Percentiles rank a stretch among this genome's conserved stretches.
phyloP scores from a whole-genome alignment of 2,113 vertebrate species.

The Syngnathoides biaculeatus region DNA sequence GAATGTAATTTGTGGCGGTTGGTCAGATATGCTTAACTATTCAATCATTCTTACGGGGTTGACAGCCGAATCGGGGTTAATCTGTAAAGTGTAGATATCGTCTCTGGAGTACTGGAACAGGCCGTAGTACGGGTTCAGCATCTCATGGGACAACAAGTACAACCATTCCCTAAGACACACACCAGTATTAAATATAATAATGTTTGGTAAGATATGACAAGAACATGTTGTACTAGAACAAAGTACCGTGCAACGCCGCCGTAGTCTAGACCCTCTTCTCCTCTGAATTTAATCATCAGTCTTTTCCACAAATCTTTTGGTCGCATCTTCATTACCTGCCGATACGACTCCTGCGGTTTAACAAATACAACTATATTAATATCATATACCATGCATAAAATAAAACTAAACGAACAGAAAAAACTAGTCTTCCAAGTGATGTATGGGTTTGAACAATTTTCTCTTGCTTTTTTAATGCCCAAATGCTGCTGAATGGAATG shows the following conservation, averaged over 20 bases:
- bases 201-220: background rate
- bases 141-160: slow-evolving; percentile 95
- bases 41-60: slow-evolving; percentile 80
- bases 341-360: slow-evolving; percentile 87
- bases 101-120: slow-evolving; percentile 98
- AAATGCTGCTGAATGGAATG: too few relatives aligned
- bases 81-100: slow-evolving; percentile 96
- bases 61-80: slow-evolving; percentile 96
- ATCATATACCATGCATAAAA: background rate
- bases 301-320: slow-evolving; percentile 98
- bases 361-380: slow-evolving; percentile 3
- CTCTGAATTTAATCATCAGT: slow-evolving; percentile 98
- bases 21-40: background rate
- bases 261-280: slow-evolving; percentile 96
- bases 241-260: slow-evolving; percentile 92
- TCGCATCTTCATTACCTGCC: slow-evolving; percentile 99
- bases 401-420: background rate
- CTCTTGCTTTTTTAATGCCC: too few relatives aligned
- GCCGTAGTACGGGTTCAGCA: slow-evolving; percentile 97
- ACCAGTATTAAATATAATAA: slow-evolving; percentile 19
- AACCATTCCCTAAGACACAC: slow-evolving; percentile 86
- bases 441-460: background rate
- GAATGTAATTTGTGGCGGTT: background rate
- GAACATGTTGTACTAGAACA: background rate
- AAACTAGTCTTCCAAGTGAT: background rate